Evolutionary conservation across 2,797 vertebrate species (phyloP), one percentile per base, ranked within the genome.

Genomic region (Siniperca scherzeri): DNA sequence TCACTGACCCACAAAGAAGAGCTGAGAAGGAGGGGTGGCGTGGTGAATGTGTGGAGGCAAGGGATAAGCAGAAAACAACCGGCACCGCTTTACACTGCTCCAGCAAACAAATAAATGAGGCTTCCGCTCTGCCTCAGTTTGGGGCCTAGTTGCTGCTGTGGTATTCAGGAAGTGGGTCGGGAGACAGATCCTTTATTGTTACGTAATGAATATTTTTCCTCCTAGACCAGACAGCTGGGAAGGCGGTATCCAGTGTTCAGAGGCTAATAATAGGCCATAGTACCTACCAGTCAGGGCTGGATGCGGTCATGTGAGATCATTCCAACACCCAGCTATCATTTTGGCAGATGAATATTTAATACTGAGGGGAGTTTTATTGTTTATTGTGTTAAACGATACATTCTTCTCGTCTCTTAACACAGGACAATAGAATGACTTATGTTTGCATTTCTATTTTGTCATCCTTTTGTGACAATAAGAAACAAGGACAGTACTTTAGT

Each of bases 151-250:
- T 84, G 65, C 83, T 70, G 82, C 90, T 88, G 88, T 87, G 90
- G 93, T 88, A 93, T 94, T 94, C 92, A 93, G 94, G 92, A 95
- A 95, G 89, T 93, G 77, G 88, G 78, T 89, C 90, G 89, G 80
- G 85, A 93, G 87, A 94, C 93, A 93, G 89, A 94, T 92, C 87
- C 90, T 94, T 90, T 86, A 94, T 95, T 94, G 93, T 95, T 95
- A 94, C 84, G 89, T 94, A 95, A 95, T 93, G 83, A 93, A 90
- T 89, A 86, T 91, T 93, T 93, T 92, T 88, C 82, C 84, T 92
- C 85, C 72, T 36, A 81, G 83, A 89, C 87, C 71, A 91, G 90
- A 90, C 86, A 89, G 93, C 93, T 93, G 88, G 92, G 91, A 91
- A 92, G 92, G 90, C 86, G 82, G 91, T 89, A 89, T 91, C 82